Percentiles rank a stretch among this genome's conserved stretches.
These are phyloP conservation scores for Cydia fagiglandana DNA, from an alignment of 1,140 invertebrate species.

Conservation along the genomic window DNA sequence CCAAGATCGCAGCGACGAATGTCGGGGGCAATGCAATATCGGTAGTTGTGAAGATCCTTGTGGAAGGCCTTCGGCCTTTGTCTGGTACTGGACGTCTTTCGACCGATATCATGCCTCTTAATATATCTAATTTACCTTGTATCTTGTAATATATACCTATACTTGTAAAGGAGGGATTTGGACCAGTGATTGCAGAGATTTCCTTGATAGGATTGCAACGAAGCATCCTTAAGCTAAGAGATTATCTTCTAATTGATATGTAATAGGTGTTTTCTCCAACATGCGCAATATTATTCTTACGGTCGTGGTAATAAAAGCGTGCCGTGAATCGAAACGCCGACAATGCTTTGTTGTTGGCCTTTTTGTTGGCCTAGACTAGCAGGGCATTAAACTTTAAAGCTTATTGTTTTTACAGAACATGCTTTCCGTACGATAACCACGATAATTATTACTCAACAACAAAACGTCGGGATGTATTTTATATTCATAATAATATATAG, in stretches of 20 bases:
- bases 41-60: background rate
- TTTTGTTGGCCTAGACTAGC: too few species aligned
- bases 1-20: background rate
- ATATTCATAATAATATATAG: too few species aligned
- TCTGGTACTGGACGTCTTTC: background rate
- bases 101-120: background rate
- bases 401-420: too few species aligned
- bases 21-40: background rate
- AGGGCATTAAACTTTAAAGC: too few species aligned
- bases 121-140: background rate
- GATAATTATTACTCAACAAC: too few species aligned
- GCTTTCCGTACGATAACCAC: too few species aligned
- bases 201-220: slow-evolving; percentile 21
- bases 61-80: too few species aligned
- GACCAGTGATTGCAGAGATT: slow-evolving; percentile 21
- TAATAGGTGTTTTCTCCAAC: background rate
- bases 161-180: background rate
- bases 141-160: background rate
- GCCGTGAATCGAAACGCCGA: too few species aligned
- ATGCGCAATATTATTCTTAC: too few species aligned
- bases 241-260: background rate
- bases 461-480: too few species aligned
- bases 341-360: too few species aligned
- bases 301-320: too few species aligned
- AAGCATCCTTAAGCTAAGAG: background rate